phyloP scores from a whole-genome alignment of 2,888 invertebrate species.

The Tethea ocularis region DNA sequence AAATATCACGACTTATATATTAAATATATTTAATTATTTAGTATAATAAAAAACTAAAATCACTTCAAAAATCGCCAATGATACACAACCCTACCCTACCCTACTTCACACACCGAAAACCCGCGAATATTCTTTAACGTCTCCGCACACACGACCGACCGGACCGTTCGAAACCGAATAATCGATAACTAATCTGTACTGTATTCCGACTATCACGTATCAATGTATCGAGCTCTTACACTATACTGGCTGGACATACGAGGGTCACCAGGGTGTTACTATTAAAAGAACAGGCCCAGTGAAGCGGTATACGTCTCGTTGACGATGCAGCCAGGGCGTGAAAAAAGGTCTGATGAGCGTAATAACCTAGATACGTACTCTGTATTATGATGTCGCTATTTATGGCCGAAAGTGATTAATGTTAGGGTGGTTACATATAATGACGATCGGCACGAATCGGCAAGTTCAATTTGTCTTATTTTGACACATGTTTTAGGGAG shows the following conservation, averaged over 20 bases:
- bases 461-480: neutral
- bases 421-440: neutral
- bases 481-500: no score
- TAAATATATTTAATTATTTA: neutral
- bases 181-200: conserved; percentile 11
- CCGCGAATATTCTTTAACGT: neutral
- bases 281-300: conserved; percentile 59
- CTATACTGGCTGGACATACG: conserved; percentile 50
- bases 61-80: neutral
- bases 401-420: conserved; percentile 18
- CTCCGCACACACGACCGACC: no score
- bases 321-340: conserved; percentile 58
- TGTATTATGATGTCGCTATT: conserved; percentile 6
- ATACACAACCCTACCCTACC: neutral
- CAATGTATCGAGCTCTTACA: conserved; percentile 47
- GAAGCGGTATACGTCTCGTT: conserved; percentile 54
- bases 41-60: neutral
- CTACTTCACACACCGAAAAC: neutral
- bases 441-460: neutral
- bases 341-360: conserved; percentile 59
- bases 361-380: conserved; percentile 57
- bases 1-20: no score
- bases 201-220: conserved; percentile 35
- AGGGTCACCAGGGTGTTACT: conserved; percentile 50
- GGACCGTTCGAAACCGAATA: neutral